Percentiles rank a stretch among this genome's conserved stretches.
These are phyloP conservation scores for Gymnothorax reevesii DNA, from an alignment of 2,797 vertebrate genomes.

Conservation along the genomic window DNA sequence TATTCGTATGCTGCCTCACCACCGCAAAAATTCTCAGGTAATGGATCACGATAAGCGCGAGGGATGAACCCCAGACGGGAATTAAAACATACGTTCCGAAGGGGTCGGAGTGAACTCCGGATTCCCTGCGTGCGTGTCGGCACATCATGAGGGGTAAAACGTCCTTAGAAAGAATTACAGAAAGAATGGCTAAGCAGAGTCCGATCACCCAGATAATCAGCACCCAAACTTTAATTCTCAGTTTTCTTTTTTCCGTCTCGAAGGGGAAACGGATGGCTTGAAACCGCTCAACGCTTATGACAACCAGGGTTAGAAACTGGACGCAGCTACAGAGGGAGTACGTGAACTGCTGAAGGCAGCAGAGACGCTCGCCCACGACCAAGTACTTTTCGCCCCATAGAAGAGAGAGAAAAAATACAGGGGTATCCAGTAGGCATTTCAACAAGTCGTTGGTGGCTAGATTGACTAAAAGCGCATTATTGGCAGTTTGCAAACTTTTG, in stretches of 20 bases:
- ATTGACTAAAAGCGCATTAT: constrained; percentile 62
- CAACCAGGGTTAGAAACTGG: constrained; percentile 65
- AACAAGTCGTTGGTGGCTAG: constrained; percentile 61
- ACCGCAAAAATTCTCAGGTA: constrained; percentile 63
- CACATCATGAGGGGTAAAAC: constrained; percentile 55
- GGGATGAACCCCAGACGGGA: constrained; percentile 58
- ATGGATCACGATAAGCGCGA: constrained; percentile 59
- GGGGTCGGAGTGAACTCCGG: constrained; percentile 37
- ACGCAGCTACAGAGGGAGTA: constrained; percentile 65
- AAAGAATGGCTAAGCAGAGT: constrained; percentile 49
- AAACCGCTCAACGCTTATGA: constrained; percentile 66
- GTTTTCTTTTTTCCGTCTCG: constrained; percentile 47
- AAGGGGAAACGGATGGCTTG: constrained; percentile 63
- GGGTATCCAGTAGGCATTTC: constrained; percentile 61
- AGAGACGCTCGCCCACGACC: constrained; percentile 41
- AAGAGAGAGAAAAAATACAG: constrained; percentile 56
- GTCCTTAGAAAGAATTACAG: constrained; percentile 49
- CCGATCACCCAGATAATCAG: constrained; percentile 57
- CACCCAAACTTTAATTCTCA: constrained; percentile 56
- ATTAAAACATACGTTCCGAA: constrained; percentile 63
- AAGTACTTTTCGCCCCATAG: constrained; percentile 21
- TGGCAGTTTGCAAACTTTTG: constrained; percentile 57
- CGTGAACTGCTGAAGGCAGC: constrained; percentile 62
- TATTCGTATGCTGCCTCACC: constrained; percentile 59
- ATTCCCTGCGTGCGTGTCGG: neutral